Evolutionary conservation across 1,140 invertebrate species (phyloP).

Genomic region (Belonocnema kinseyi): DNA sequence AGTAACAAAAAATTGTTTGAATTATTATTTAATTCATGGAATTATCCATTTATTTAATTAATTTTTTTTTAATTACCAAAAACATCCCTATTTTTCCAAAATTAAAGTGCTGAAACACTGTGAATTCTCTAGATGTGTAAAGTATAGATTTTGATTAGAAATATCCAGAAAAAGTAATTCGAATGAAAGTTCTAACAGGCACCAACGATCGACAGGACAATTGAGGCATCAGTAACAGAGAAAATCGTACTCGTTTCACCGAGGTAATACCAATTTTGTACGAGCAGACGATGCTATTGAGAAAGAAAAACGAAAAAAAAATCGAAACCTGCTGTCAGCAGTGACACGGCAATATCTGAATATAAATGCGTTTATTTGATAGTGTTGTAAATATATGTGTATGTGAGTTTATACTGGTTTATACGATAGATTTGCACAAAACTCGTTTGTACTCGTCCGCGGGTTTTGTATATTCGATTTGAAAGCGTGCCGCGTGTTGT

Average conservation of each 20-base stretch:
- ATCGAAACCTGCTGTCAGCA: background rate
- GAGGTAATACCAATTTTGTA: background rate
- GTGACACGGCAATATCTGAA: background rate
- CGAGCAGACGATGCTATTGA: background rate
- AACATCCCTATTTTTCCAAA: too few relatives aligned
- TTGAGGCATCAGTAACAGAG: slow-evolving; percentile 25
- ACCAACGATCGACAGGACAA: slow-evolving; percentile 6
- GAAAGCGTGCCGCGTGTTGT: slow-evolving; percentile 38
- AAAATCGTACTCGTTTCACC: background rate
- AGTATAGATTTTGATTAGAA: background rate
- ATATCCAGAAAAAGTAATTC: background rate
- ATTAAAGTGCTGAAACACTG: too few relatives aligned
- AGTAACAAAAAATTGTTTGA: too few relatives aligned
- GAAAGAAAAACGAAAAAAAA: background rate
- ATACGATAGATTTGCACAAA: slow-evolving; percentile 55
- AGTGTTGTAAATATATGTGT: background rate
- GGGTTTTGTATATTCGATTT: slow-evolving; percentile 47
- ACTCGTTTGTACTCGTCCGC: slow-evolving; percentile 55
- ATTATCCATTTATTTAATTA: too few relatives aligned
- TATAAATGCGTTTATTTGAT: background rate
- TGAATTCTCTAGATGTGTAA: too few relatives aligned
- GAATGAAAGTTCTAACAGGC: slow-evolving; percentile 7
- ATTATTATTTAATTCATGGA: too few relatives aligned
- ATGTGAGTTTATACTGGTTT: slow-evolving; percentile 33
- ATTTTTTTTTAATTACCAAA: too few relatives aligned